phyloP scores from a whole-genome alignment of 1,140 invertebrate genomes.

The Zaprionus vittiger region DNA sequence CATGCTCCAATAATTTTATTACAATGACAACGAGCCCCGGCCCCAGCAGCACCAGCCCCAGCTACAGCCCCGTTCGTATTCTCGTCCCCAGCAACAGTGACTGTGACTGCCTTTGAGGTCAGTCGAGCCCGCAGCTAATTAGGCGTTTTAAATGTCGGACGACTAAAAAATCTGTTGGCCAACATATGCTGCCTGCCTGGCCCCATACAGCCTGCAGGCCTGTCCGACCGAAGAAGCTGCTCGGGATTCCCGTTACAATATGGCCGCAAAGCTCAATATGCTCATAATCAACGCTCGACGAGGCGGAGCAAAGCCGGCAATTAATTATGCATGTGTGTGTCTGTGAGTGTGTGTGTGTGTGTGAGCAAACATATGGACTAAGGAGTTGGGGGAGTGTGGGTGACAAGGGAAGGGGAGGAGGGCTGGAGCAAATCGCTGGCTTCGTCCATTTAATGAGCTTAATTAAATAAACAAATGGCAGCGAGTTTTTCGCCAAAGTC shows the following conservation, averaged over 20 bases:
- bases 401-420: not conserved
- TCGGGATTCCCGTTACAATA: conserved; percentile 49
- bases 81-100: not conserved
- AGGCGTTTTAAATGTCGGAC: conserved; percentile 76
- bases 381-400: conserved; percentile 16
- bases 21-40: conserved; percentile 10
- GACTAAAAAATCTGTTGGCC: conserved; percentile 44
- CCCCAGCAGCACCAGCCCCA: not conserved
- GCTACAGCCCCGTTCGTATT: not conserved
- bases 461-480: conserved; percentile 80
- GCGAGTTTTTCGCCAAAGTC: conserved; percentile 50
- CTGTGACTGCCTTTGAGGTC: conserved; percentile 19
- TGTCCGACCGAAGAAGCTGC: conserved; percentile 14
- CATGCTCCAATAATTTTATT: conserved; percentile 75
- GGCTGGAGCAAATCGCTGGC: conserved; percentile 22
- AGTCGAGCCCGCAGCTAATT: conserved; percentile 59
- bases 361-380: conserved; percentile 32
- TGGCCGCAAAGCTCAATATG: conserved; percentile 70
- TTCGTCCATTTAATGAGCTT: conserved; percentile 66
- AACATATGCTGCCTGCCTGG: conserved; percentile 34
- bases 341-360: conserved; percentile 15
- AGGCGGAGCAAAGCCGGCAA: conserved; percentile 52
- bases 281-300: conserved; percentile 54
- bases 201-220: not conserved
- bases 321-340: conserved; percentile 72